Base-by-base conservation (phyloP, 2,797 vertebrate genomes). In the Podarcis siculus region DNA sequence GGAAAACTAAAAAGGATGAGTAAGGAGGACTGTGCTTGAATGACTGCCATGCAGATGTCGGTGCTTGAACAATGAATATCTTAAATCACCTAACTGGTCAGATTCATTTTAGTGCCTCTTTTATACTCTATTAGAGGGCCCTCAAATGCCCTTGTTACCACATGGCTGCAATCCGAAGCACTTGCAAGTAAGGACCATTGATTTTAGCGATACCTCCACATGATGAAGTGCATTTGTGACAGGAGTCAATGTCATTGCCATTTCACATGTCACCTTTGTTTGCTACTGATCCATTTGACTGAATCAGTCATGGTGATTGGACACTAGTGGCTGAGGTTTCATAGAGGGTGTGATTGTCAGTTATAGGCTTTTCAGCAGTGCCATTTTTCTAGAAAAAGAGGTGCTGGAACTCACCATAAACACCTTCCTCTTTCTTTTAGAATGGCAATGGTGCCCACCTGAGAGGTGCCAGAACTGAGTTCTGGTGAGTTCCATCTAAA, bases 251-350 rank as follows among this genome's bases (percentile, higher is more conserved):
- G 21, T 88, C 42, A 69, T 69, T 77, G 35, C 79, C 87, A 82
- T 92, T 82, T 92, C 25, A 5, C 39, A 61, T 37, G 61, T 85
- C 69, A 89, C 73, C 67, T 89, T 80, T 10, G 83, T 90, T 92
- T 73, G 37, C 45, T 71, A 79, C 37, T 73, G 84, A n/a, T 66
- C 83, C 82, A 69, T 90, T 66, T 83, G 15, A 77, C 85, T 82
- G 0, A 1, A 67, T 76, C 58, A 8, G 73, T 61, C 79, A 45
- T 83, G 10, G 73, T 75, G n/a, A 64, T 39, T 66, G 17, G n/a
- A 83, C 58, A 21, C 69, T 58, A 80, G 15, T 55, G 69, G 39
- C 39, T 76, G 37, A 85, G 15, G n/a, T 64, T 61, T 72, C 55
- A 19, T 30, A n/a, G 30, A 1, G 27, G 37, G 49, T 89, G 25